Percentiles rank a stretch among this genome's conserved stretches.
These are phyloP conservation scores for Paracentrotus lividus DNA, from an alignment of 53 echinoderm and acorn worm species.

Conservation along the genomic window DNA sequence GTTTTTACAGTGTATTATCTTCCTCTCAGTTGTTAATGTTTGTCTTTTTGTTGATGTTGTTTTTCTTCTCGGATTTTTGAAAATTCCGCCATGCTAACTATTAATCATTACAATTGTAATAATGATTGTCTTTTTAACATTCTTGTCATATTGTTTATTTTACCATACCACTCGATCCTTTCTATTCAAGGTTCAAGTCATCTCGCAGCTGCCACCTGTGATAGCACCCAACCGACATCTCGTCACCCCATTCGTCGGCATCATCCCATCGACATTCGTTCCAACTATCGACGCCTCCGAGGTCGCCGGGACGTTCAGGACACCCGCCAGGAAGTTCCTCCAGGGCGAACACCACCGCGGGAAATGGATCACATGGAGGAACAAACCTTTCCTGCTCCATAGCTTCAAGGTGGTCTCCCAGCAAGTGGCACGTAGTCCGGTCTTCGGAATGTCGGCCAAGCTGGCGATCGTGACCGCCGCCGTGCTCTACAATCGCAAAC, in stretches of 20 bases:
- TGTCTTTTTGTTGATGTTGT: too few species aligned
- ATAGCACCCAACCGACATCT: not conserved
- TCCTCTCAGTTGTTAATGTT: too few species aligned
- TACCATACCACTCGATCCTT: too few species aligned
- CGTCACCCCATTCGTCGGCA: slow-evolving; percentile 82
- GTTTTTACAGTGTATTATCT: too few species aligned
- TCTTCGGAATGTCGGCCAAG: slow-evolving; percentile 13
- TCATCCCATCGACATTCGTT: slow-evolving; percentile 80
- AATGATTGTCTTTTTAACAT: too few species aligned
- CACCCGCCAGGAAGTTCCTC: slow-evolving; percentile 76
- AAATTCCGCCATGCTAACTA: too few species aligned
- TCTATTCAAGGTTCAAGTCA: slow-evolving; percentile 80
- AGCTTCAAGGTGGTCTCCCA: slow-evolving; percentile 30
- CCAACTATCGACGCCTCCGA: slow-evolving; percentile 65
- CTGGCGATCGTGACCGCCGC: slow-evolving; percentile 27
- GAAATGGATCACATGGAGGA: slow-evolving; percentile 49
- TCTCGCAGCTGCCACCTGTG: slow-evolving; percentile 76
- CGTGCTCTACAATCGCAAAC: not conserved
- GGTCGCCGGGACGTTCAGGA: slow-evolving; percentile 83
- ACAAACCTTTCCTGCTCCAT: slow-evolving; percentile 51
- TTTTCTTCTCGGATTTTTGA: too few species aligned
- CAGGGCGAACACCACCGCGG: slow-evolving; percentile 66
- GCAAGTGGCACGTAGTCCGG: too few species aligned
- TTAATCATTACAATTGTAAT: too few species aligned
- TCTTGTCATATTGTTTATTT: too few species aligned